Base-by-base conservation (phyloP, 2,113 vertebrate genomes). In the Nothobranchius furzeri region DNA sequence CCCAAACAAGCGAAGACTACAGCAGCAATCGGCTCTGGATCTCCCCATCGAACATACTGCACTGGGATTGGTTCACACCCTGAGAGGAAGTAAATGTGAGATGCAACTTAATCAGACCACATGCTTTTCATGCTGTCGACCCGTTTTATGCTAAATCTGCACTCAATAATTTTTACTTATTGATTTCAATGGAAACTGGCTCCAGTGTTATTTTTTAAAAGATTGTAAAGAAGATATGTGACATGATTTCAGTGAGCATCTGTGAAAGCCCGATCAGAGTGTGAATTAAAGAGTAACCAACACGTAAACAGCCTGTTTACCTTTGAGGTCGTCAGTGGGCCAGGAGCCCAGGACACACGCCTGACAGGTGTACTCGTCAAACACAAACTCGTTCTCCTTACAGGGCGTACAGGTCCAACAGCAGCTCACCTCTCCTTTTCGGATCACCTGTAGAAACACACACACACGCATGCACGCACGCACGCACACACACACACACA, bases 391-490 rank as follows among this genome's bases (percentile, higher is more conserved):
- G 0, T 99, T 99, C 15, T 99, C 98, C 79, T 99, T 99, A 75
- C 98, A 99, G 2, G 95, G 95, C 3, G 98, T 98, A 64, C 98
- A 99, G 24, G 97, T 99, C 98, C 98, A 99, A 35, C 98, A 99
- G 64, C 98, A 99, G 86, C 98, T 99, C 74, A 99, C 98, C 88
- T 99, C 98, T 75, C 98, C 98, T 90, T 99, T 99, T 75, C 97
- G 95, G 81, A 99, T 99, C 68, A 99, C 98, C 98, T 99, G 75
- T 37, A 71, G 25, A 68, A 54, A 74, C 52, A 57, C 30, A 65
- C 40, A 64, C 47, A 65, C 42, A 55, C 42, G 47, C n/a, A 40
- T 46, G 63, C 20, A 20, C 20, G 1, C 20, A 20, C 20, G 1
- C 20, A 20, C 20, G 1, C 20, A 20, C 20, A 20, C 20, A 20